Evolutionary conservation across 2,888 invertebrate species (phyloP).

Genomic region (Eupsilia transversa): DNA sequence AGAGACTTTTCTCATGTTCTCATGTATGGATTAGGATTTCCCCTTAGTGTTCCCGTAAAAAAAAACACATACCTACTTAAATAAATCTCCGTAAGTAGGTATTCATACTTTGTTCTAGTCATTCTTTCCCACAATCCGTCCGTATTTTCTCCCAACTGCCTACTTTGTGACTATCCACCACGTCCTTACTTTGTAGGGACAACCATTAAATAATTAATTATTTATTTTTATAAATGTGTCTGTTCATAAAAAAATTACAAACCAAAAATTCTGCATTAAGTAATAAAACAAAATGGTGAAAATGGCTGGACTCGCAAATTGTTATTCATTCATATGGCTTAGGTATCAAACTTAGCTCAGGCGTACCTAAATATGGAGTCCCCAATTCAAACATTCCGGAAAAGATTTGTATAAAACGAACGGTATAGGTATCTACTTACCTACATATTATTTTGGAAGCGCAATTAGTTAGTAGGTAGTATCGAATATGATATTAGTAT

Average conservation of each 20-base stretch:
- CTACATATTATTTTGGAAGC: conserved; percentile 11
- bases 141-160: not conserved
- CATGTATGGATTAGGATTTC: too few relatives aligned
- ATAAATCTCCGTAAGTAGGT: too few relatives aligned
- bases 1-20: too few relatives aligned
- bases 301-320: not conserved
- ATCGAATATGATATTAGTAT: not conserved
- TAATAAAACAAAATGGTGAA: conserved; percentile 5
- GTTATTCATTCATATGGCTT: conserved; percentile 13
- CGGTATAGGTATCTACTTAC: conserved; percentile 4
- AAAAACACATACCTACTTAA: too few relatives aligned
- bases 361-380: conserved; percentile 7
- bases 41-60: too few relatives aligned
- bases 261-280: not conserved
- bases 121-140: not conserved
- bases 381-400: conserved; percentile 23
- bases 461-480: not conserved
- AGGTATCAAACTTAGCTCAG: not conserved
- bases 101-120: too few relatives aligned
- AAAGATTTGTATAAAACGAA: conserved; percentile 38
- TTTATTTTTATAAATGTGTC: too few relatives aligned
- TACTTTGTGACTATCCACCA: not conserved
- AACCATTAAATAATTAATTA: not conserved
- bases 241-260: not conserved
- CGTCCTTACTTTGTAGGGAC: not conserved